These are phyloP conservation scores for Cygnus olor DNA, from an alignment of 2,797 vertebrate species.

Conservation along the genomic window DNA sequence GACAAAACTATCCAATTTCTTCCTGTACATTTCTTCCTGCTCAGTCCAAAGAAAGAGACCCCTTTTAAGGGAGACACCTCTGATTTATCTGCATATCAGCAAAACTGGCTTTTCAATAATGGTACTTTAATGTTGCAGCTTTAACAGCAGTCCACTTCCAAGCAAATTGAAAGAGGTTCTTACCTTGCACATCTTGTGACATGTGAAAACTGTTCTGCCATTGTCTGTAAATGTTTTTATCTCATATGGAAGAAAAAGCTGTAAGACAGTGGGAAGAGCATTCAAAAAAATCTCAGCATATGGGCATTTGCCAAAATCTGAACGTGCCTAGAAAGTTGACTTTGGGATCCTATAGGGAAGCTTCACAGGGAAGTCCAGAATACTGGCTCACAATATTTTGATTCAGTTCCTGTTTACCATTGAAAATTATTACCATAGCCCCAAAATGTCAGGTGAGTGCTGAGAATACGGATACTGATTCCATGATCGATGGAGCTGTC, in stretches of 20 bases:
- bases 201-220: background rate
- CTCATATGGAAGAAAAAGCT: background rate
- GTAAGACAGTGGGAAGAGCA: background rate
- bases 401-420: background rate
- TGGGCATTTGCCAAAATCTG: background rate
- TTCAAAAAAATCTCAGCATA: background rate
- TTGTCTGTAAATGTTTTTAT: background rate
- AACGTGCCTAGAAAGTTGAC: fast-evolving
- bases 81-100: background rate
- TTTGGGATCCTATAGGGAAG: background rate
- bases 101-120: background rate
- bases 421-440: background rate
- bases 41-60: background rate
- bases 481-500: background rate
- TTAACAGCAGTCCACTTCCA: background rate
- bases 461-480: background rate
- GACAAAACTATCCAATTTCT: background rate
- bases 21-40: background rate
- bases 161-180: background rate
- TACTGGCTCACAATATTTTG: background rate
- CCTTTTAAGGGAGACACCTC: background rate
- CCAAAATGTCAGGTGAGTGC: background rate
- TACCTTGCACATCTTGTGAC: background rate
- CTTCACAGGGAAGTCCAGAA: background rate
- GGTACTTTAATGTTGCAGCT: background rate